These are phyloP conservation scores for Frieseomelitta varia DNA, from an alignment of 1,140 invertebrate genomes.

Conservation along the genomic window DNA sequence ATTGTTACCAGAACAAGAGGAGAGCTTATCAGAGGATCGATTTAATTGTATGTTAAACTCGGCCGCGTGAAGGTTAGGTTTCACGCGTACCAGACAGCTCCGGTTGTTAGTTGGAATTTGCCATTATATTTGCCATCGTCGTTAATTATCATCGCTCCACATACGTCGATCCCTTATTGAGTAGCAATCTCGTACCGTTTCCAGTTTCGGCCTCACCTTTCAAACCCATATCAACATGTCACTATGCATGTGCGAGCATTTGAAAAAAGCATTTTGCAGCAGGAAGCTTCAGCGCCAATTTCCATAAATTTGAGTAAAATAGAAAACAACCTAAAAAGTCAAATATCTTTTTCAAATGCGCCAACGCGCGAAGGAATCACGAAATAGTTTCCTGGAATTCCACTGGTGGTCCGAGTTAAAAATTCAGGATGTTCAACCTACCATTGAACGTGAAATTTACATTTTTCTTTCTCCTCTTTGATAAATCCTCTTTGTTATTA, in stretches of 20 bases:
- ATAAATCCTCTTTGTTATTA: too few species aligned
- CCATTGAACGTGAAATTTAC: too few species aligned
- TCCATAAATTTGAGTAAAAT: not conserved
- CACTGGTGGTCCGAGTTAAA: too few species aligned
- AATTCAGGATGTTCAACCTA: too few species aligned
- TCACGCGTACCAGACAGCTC: not conserved
- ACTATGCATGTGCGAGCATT: not conserved
- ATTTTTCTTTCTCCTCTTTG: too few species aligned
- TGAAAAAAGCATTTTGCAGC: not conserved
- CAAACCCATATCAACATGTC: too few species aligned
- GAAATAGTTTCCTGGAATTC: too few species aligned
- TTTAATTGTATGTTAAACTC: slow-evolving; percentile 7
- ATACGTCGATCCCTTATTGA: not conserved
- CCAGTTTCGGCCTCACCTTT: not conserved
- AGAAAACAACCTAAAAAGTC: not conserved
- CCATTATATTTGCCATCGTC: not conserved
- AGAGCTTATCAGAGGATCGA: not conserved
- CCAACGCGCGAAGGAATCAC: too few species aligned
- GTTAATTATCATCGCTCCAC: not conserved
- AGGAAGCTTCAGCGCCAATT: not conserved
- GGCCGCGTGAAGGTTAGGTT: not conserved
- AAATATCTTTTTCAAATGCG: not conserved
- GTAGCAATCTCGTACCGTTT: not conserved
- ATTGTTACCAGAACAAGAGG: slow-evolving; percentile 53
- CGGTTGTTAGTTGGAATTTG: too few species aligned